Conservation (phyloP, 1,140 invertebrate species). For the Drosophila prosaltans region DNA sequence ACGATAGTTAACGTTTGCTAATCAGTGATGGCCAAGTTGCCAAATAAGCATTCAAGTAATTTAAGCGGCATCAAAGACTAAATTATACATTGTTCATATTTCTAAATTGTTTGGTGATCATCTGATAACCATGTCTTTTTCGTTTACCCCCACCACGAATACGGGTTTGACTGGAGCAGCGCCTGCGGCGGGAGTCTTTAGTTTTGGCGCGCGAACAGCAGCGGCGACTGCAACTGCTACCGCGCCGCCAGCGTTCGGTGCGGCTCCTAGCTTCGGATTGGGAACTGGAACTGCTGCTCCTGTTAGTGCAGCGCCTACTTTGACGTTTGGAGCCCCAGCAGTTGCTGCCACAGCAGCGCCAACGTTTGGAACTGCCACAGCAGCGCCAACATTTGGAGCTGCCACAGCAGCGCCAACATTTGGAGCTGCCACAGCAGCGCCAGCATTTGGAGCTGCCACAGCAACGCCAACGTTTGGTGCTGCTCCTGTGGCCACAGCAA, state of each 20-base stretch:
- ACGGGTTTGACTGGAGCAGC: conserved; percentile 44
- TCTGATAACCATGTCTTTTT: conserved; percentile 63
- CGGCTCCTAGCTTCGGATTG: conserved; percentile 42
- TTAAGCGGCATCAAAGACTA: no score
- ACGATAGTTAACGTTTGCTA: no score
- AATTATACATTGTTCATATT: no score
- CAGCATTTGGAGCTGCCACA: conserved; percentile 1
- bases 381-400: conserved; percentile 26
- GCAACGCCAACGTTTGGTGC: conserved; percentile 20
- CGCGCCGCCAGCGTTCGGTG: conserved; percentile 53
- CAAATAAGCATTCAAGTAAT: no score
- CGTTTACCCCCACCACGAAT: conserved; percentile 60
- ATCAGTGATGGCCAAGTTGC: no score
- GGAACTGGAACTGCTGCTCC: conserved; percentile 19
- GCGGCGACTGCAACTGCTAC: conserved; percentile 33
- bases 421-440: conserved; percentile 25
- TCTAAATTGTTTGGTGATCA: no score
- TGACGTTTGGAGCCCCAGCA: conserved; percentile 45
- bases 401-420: conserved; percentile 43
- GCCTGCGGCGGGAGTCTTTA: conserved; percentile 46
- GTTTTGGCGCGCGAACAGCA: conserved; percentile 68
- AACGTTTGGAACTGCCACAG: not conserved
- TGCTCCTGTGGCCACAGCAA: not conserved
- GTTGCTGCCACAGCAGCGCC: conserved; percentile 3
- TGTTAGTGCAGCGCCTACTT: conserved; percentile 27